phyloP scores from a whole-genome alignment of 2,888 invertebrate species.

The Oscheius sp. region DNA sequence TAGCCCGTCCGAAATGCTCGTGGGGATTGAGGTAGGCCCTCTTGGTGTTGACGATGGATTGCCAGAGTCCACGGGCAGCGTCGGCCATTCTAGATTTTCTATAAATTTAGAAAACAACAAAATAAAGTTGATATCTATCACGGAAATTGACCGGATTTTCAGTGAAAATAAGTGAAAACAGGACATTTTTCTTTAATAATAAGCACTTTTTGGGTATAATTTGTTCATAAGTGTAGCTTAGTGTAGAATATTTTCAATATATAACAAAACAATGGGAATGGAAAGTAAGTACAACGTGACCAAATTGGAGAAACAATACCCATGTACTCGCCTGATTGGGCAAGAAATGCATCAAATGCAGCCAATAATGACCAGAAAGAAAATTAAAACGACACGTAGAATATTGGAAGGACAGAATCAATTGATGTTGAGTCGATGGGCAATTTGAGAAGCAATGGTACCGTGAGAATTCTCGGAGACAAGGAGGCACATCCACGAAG shows the following conservation, averaged over 20 bases:
- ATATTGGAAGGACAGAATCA: neutral
- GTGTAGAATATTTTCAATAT: no score
- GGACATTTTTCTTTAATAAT: no score
- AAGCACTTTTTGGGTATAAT: no score
- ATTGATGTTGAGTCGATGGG: neutral
- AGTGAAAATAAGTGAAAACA: neutral
- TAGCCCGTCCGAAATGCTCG: slow-evolving; percentile 70
- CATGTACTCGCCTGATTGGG: neutral
- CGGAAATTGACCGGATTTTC: neutral
- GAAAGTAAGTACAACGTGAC: no score
- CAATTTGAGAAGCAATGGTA: slow-evolving; percentile 18
- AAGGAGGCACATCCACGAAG: slow-evolving; percentile 13
- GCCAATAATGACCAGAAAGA: slow-evolving; percentile 20
- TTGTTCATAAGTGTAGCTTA: no score
- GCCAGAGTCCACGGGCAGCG: slow-evolving; percentile 66
- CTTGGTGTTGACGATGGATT: slow-evolving; percentile 64
- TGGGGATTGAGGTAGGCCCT: slow-evolving; percentile 68
- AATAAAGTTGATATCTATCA: neutral
- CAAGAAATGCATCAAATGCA: slow-evolving; percentile 36
- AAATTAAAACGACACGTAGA: neutral
- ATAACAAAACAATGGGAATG: no score
- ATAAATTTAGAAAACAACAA: neutral
- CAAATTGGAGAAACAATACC: no score
- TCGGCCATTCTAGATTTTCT: slow-evolving; percentile 55
- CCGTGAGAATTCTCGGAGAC: slow-evolving; percentile 23